Evolutionary conservation across 2,797 vertebrate genomes (phyloP).

Genomic region (Antrozous pallidus): DNA sequence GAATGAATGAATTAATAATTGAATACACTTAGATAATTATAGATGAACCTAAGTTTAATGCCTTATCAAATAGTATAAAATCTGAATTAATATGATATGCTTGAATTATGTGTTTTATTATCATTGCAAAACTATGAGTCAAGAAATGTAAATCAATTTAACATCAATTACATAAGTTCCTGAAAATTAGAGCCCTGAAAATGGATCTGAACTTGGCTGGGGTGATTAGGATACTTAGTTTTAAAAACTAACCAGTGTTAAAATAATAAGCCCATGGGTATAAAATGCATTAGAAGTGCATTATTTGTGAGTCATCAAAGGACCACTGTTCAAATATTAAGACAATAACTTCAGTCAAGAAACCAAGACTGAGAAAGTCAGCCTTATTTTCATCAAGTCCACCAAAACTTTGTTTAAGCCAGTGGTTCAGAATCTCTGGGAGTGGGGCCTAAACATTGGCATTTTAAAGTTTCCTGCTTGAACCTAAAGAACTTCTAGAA

Average conservation of each 20-base stretch:
- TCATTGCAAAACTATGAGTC: neutral
- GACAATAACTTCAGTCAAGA: neutral
- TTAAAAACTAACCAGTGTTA: neutral
- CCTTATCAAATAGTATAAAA: neutral
- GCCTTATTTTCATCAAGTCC: neutral
- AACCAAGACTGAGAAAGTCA: conserved; percentile 14
- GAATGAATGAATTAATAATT: conserved; percentile 25
- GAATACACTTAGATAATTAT: conserved; percentile 7
- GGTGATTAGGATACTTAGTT: neutral
- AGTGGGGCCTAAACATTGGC: neutral
- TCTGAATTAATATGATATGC: neutral
- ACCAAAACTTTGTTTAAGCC: neutral
- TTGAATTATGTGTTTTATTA: conserved; percentile 25
- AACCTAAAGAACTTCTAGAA: neutral
- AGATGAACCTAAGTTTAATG: neutral
- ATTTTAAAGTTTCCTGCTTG: conserved; percentile 19
- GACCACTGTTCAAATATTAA: neutral
- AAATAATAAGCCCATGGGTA: neutral
- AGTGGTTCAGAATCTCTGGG: conserved; percentile 4
- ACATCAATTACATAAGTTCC: neutral
- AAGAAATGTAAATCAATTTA: neutral
- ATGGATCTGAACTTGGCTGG: neutral
- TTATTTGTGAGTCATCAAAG: conserved; percentile 1
- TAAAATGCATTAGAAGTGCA: neutral
- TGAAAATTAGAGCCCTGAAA: neutral